These are phyloP conservation scores for Lonchura striata DNA, from an alignment of 2,113 vertebrate genomes.

Conservation along the genomic window DNA sequence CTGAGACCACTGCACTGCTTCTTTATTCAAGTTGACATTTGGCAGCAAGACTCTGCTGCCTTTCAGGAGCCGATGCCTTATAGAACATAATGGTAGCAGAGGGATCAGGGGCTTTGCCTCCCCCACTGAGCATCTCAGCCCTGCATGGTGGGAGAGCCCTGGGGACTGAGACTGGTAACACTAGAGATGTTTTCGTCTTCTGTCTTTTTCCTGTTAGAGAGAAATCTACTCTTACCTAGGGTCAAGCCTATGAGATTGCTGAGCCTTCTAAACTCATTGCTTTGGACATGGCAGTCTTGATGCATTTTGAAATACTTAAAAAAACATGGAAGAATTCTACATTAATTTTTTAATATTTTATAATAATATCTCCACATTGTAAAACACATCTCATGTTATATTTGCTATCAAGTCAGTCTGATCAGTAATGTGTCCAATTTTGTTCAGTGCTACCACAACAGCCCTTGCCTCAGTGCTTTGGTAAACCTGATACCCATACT, in stretches of 20 bases:
- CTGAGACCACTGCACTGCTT: neutral
- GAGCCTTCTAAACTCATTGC: neutral
- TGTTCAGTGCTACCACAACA: neutral
- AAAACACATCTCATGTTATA: neutral
- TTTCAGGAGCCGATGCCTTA: conserved; percentile 4
- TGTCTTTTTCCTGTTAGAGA: neutral
- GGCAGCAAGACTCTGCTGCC: conserved; percentile 7
- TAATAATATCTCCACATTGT: neutral
- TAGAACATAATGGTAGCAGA: neutral
- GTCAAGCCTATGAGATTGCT: neutral
- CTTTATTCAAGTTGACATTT: conserved; percentile 53
- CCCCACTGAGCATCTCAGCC: neutral
- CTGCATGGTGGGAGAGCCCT: neutral
- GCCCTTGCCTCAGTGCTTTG: neutral
- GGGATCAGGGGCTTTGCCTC: neutral
- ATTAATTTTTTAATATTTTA: neutral
- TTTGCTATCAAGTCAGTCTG: neutral
- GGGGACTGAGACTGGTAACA: neutral
- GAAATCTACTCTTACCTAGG: neutral
- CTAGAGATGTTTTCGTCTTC: neutral
- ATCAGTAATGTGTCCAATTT: neutral
- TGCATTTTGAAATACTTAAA: neutral
- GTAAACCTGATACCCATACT: neutral
- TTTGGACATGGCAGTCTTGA: neutral
- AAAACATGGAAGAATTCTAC: neutral